These are phyloP conservation scores for Neoaliturus tenellus DNA, from an alignment of 2,888 invertebrate genomes.

Conservation along the genomic window DNA sequence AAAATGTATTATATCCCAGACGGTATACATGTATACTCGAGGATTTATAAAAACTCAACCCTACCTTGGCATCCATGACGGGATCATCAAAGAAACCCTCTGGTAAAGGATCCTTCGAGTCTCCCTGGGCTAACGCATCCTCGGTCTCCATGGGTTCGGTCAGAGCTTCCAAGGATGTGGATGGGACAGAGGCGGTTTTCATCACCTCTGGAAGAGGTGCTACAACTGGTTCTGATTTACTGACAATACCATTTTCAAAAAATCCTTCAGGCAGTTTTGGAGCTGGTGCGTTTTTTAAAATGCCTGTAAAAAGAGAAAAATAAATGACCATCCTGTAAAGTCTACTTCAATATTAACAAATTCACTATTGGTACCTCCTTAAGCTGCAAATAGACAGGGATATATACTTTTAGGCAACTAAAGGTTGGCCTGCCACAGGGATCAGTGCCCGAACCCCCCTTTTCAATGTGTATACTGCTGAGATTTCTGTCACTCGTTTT, in stretches of 20 bases:
- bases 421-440: too few species aligned
- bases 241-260: constrained; percentile 70
- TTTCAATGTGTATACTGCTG: too few species aligned
- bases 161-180: constrained; percentile 33
- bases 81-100: constrained; percentile 94
- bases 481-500: too few species aligned
- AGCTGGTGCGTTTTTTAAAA: constrained; percentile 77
- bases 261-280: constrained; percentile 72
- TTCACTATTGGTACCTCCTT: too few species aligned
- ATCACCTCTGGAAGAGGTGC: neutral
- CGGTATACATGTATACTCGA: too few species aligned
- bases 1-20: too few species aligned
- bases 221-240: neutral
- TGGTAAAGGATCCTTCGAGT: constrained; percentile 75
- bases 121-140: constrained; percentile 1
- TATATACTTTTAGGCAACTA: too few species aligned
- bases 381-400: too few species aligned
- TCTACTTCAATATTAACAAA: too few species aligned
- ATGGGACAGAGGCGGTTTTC: neutral
- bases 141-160: constrained; percentile 57
- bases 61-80: constrained; percentile 86
- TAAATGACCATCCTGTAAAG: too few species aligned
- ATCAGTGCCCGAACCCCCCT: too few species aligned
- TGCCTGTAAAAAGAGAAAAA: constrained; percentile 74
- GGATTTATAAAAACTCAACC: too few species aligned